Evolutionary conservation across 2,888 invertebrate species (phyloP).

Genomic region (Keiferia lycopersicella): DNA sequence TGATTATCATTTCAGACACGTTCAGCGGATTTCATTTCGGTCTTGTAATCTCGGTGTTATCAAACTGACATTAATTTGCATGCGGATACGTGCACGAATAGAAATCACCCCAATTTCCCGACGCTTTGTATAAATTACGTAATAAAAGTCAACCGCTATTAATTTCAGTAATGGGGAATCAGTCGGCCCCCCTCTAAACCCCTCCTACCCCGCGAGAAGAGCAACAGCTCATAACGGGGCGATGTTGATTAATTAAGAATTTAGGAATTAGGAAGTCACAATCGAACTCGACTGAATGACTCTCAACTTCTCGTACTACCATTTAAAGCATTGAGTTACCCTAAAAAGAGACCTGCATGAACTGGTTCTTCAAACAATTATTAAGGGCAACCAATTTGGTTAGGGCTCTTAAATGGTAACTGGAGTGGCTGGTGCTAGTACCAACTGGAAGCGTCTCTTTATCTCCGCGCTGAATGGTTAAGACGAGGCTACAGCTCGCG

Average conservation of each 20-base stretch:
- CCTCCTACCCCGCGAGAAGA: neutral
- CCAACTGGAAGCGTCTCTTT: neutral
- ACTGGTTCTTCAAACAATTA: too few species aligned
- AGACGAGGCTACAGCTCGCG: neutral
- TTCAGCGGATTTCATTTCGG: slow-evolving; percentile 22
- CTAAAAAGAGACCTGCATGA: too few species aligned
- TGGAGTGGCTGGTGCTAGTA: too few species aligned
- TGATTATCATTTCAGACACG: slow-evolving; percentile 18
- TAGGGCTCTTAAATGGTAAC: too few species aligned
- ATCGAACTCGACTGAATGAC: slow-evolving; percentile 24
- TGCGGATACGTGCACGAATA: slow-evolving; percentile 24
- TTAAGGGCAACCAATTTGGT: too few species aligned
- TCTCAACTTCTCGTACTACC: slow-evolving; percentile 1
- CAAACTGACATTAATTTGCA: slow-evolving; percentile 27
- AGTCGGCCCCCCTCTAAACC: neutral
- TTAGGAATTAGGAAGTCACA: slow-evolving; percentile 11
- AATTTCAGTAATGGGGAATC: slow-evolving; percentile 16
- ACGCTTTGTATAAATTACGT: slow-evolving; percentile 1
- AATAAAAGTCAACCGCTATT: slow-evolving; percentile 24
- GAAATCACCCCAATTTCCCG: slow-evolving; percentile 21
- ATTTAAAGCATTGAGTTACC: neutral
- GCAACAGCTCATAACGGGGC: neutral
- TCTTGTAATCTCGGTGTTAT: slow-evolving; percentile 23
- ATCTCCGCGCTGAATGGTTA: too few species aligned
- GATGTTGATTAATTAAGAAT: slow-evolving; percentile 22